Evolutionary conservation across 2,797 vertebrate genomes (phyloP), one percentile per base, ranked within the genome.

Genomic region (Prionace glauca): DNA sequence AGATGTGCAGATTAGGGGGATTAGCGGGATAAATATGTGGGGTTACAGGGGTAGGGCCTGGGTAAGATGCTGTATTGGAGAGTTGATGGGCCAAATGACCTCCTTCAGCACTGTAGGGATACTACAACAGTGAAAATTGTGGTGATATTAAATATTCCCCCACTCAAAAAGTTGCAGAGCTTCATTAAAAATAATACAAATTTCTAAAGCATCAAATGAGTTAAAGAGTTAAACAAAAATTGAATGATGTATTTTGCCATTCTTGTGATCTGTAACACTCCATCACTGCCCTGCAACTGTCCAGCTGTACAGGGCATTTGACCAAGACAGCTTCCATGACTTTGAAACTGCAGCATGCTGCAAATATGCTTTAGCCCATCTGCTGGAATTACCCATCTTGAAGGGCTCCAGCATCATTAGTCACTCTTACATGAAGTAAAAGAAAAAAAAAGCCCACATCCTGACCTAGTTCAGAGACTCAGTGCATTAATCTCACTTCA

Each of bases 401-500:
- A 97, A 97, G 97, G 96, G 97, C 96, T 96, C 96, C 97, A 96
- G 97, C 97, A 97, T 97, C 97, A 96, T 96, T 97, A 96, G 95
- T 96, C 96, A 96, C 97, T 97, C 69, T 77, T 50, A 72, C 26
- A 36, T 56, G 29, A 95, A 77, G 45, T 41, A 29, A 56, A 95
- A 77, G 50, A 95, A 74, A 97, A 77, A 97, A 96, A 95, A 96
- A 97, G 96, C 97, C 97, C 97, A 97, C 96, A 97, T 98, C 98
- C 98, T 98, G 97, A 97, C 98, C 97, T 97, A 98, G 97, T 98
- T 98, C 97, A 97, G 97, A 96, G 96, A 97, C 97, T 97, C 97
- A 97, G 96, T 97, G 97, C 97, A 67, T 67, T 95, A 41, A 86
- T 87, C 36, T 86, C 97, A 97, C 98, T 98, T 98, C 97, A 97